phyloP scores from a whole-genome alignment of 2,797 vertebrate species.

The Potorous gilbertii region DNA sequence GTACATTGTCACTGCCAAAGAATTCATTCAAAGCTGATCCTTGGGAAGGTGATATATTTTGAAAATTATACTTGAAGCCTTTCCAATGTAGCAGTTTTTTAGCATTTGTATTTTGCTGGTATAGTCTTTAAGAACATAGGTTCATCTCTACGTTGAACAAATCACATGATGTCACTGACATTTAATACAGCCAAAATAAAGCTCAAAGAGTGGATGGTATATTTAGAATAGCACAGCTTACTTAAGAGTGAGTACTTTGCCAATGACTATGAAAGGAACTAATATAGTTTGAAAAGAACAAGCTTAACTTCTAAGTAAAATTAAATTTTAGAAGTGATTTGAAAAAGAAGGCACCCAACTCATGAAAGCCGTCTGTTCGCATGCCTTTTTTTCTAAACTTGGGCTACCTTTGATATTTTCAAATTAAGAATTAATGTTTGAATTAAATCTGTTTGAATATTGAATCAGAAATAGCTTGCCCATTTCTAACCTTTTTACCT shows the following conservation, averaged over 20 bases:
- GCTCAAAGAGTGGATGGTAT: not conserved
- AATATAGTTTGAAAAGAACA: not conserved
- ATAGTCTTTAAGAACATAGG: not conserved
- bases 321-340: slow-evolving; percentile 9
- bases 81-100: not conserved
- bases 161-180: not conserved
- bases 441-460: slow-evolving; percentile 29
- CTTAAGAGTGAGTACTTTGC: not conserved
- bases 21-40: not conserved
- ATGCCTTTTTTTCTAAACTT: slow-evolving; percentile 41
- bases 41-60: not conserved
- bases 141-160: slow-evolving; percentile 13
- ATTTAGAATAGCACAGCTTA: not conserved
- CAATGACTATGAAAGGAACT: not conserved
- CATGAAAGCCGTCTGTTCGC: not conserved
- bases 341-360: not conserved
- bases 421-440: slow-evolving; percentile 11
- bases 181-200: slow-evolving; percentile 28
- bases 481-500: not conserved
- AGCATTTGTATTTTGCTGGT: not conserved
- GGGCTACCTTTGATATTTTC: slow-evolving; percentile 43
- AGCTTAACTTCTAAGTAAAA: slow-evolving; percentile 32
- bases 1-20: not conserved
- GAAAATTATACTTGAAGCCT: not conserved
- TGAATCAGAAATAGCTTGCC: not conserved